Conservation (phyloP, 2,797 vertebrate species). For the Pogonophryne albipinna region DNA sequence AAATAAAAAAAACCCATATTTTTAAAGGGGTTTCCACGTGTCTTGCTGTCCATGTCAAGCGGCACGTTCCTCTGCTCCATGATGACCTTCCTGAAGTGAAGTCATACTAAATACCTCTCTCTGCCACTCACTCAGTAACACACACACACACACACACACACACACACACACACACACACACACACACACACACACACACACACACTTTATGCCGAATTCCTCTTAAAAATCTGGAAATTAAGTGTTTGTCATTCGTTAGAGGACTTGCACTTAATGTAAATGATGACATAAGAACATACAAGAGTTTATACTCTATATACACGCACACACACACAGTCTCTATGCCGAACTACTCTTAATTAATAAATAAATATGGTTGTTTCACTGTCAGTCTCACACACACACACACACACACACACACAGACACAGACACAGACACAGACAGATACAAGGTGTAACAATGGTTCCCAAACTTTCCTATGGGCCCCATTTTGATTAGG, state of each 20-base stretch:
- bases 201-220: no score
- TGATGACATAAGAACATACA: no score
- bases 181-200: neutral
- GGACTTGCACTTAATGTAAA: no score
- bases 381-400: no score
- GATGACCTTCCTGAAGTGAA: constrained; percentile 42
- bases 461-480: constrained; percentile 33
- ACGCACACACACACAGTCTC: no score
- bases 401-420: no score
- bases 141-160: neutral
- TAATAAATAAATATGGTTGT: no score
- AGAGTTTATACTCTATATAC: no score
- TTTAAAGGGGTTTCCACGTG: neutral
- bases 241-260: no score
- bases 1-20: neutral
- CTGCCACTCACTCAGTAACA: neutral
- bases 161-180: neutral
- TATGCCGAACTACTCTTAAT: no score
- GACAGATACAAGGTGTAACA: neutral
- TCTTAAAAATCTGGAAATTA: no score
- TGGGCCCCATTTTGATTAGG: constrained; percentile 52
- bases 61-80: constrained; percentile 9
- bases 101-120: neutral
- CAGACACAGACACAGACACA: no score
- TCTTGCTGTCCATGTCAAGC: neutral